A percentile compares a stretch with the other conserved stretches of the same genome.
These are phyloP conservation scores for Drosophila jambulina DNA, from an alignment of 1,140 invertebrate species.

Conservation along the genomic window DNA sequence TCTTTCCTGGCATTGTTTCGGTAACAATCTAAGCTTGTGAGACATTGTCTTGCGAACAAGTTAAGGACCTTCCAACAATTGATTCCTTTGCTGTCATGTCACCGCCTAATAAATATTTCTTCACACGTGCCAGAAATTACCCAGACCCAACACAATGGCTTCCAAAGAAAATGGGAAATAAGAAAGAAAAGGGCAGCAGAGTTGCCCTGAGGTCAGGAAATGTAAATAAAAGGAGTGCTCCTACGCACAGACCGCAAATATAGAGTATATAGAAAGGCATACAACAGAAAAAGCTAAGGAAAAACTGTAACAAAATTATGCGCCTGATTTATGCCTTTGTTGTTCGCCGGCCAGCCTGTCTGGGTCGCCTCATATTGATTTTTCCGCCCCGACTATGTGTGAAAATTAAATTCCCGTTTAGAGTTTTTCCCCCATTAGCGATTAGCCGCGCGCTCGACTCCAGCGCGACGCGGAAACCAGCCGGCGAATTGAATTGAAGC, in stretches of 20 bases:
- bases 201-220: slow-evolving; percentile 63
- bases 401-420: slow-evolving; percentile 79
- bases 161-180: background rate
- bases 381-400: slow-evolving; percentile 61
- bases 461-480: background rate
- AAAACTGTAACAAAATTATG: slow-evolving; percentile 61
- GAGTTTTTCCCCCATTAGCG: slow-evolving; percentile 44
- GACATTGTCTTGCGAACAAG: background rate
- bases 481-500: slow-evolving; percentile 74
- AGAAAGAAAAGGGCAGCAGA: slow-evolving; percentile 8
- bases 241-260: slow-evolving; percentile 1
- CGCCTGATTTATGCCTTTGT: slow-evolving; percentile 70
- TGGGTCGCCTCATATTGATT: slow-evolving; percentile 55
- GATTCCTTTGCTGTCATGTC: slow-evolving; percentile 35
- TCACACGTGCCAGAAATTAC: slow-evolving; percentile 71
- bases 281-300: slow-evolving; percentile 48
- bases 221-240: slow-evolving; percentile 59
- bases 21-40: background rate
- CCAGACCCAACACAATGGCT: slow-evolving; percentile 24
- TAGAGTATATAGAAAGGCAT: slow-evolving; percentile 3
- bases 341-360: slow-evolving; percentile 32
- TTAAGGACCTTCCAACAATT: background rate
- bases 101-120: slow-evolving; percentile 57
- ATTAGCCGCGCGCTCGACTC: slow-evolving; percentile 36
- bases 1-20: no score